These are phyloP conservation scores for Drosophila multiciliata DNA, from an alignment of 2,888 invertebrate genomes.

Conservation along the genomic window DNA sequence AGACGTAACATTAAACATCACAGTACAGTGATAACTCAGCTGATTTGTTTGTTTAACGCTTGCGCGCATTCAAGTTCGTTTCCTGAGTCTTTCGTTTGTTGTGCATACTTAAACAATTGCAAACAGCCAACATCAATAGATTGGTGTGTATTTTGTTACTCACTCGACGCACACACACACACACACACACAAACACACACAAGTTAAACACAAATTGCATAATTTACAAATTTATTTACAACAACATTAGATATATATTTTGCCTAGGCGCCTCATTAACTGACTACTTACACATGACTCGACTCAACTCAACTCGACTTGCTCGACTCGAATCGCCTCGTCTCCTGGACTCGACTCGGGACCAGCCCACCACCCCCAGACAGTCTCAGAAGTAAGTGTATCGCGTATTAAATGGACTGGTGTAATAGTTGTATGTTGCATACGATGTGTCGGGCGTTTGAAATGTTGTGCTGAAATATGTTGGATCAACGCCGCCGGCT, in stretches of 20 bases:
- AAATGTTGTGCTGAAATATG: conserved; percentile 70
- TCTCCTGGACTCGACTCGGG: conserved; percentile 5
- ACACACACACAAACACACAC: neutral
- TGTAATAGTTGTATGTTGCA: conserved; percentile 80
- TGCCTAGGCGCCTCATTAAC: conserved; percentile 65
- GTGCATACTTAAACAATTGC: conserved; percentile 44
- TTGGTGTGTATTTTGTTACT: conserved; percentile 27
- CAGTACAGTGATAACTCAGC: conserved; percentile 38
- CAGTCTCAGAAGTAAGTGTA: conserved; percentile 74
- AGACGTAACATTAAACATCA: conserved; percentile 1
- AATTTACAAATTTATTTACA: conserved; percentile 75
- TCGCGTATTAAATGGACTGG: conserved; percentile 75
- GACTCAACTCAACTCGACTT: conserved; percentile 20
- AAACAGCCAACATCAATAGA: conserved; percentile 10
- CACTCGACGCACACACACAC: conserved; percentile 15
- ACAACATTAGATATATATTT: conserved; percentile 59
- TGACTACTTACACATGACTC: conserved; percentile 75
- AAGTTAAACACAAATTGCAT: conserved; percentile 61
- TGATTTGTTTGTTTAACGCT: conserved; percentile 59
- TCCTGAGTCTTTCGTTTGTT: conserved; percentile 65
- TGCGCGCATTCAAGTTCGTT: conserved; percentile 75
- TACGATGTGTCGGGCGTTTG: conserved; percentile 76
- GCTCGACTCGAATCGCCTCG: conserved; percentile 16
- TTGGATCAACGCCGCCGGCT: conserved; percentile 60
- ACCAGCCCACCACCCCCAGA: neutral